These are phyloP conservation scores for Eueides isabella DNA, from an alignment of 1,140 invertebrate genomes.

Conservation along the genomic window DNA sequence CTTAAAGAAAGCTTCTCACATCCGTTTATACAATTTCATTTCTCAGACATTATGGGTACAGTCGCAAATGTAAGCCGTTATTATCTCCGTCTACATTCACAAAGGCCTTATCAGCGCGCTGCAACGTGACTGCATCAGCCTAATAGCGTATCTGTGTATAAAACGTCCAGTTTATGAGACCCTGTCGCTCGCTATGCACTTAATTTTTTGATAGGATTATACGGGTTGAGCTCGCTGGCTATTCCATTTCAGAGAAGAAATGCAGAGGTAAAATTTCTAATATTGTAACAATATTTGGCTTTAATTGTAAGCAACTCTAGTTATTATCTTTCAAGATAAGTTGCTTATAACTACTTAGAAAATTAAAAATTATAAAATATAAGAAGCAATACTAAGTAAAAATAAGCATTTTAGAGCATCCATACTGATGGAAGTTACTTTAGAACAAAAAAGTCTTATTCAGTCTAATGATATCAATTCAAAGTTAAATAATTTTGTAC, in stretches of 20 bases:
- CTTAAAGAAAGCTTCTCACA: not conserved
- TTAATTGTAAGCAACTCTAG: not conserved
- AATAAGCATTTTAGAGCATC: no score
- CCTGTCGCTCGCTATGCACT: constrained; percentile 23
- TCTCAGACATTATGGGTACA: not conserved
- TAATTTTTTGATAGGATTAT: constrained; percentile 26
- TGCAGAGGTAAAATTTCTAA: constrained; percentile 7
- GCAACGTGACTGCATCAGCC: constrained; percentile 33
- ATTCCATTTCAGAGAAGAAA: constrained; percentile 4
- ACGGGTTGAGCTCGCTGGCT: constrained; percentile 1
- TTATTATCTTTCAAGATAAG: not conserved
- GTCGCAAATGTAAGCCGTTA: constrained; percentile 28
- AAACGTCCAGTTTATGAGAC: constrained; percentile 29
- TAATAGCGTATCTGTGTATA: constrained; percentile 34
- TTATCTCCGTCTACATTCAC: constrained; percentile 29
- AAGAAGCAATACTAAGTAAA: no score
- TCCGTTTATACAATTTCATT: not conserved
- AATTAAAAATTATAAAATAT: no score
- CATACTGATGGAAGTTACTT: no score
- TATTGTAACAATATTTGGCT: not conserved
- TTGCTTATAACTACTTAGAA: no score
- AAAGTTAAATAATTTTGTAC: no score
- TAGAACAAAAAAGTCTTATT: no score
- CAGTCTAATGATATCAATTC: no score
- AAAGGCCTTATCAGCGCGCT: constrained; percentile 30